phyloP scores from a whole-genome alignment of 2,797 vertebrate species.

The Fistularia tabacaria region DNA sequence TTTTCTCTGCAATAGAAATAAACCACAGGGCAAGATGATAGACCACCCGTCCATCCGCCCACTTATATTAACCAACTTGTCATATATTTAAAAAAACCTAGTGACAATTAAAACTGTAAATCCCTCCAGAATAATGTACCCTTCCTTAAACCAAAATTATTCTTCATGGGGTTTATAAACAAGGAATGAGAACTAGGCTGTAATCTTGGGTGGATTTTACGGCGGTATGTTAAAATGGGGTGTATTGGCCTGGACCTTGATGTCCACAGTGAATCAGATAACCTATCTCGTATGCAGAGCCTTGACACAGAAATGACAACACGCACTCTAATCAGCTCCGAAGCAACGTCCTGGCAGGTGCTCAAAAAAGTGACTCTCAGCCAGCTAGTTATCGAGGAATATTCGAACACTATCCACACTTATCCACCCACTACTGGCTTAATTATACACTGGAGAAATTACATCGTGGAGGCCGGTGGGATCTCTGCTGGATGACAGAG shows the following conservation, averaged over 20 bases:
- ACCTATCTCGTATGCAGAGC: slow-evolving; percentile 30
- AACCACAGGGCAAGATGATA: background rate
- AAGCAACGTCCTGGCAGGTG: slow-evolving; percentile 41
- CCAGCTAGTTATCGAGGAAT: slow-evolving; percentile 22
- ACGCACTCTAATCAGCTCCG: slow-evolving; percentile 18
- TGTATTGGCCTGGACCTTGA: slow-evolving; percentile 18
- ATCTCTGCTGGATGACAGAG: slow-evolving; percentile 27
- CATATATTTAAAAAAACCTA: no score
- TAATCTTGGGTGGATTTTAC: slow-evolving; percentile 20
- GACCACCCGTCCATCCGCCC: no score
- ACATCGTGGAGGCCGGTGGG: no score
- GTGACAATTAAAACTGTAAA: no score
- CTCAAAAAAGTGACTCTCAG: slow-evolving; percentile 50
- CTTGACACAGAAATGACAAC: no score
- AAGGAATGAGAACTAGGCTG: slow-evolving; percentile 1
- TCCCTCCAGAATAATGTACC: background rate
- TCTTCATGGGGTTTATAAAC: slow-evolving; percentile 21
- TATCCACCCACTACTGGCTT: slow-evolving; percentile 4
- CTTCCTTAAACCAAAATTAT: background rate
- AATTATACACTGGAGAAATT: background rate
- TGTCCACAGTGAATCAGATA: slow-evolving; percentile 11
- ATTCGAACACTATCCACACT: slow-evolving; percentile 17
- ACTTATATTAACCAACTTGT: no score
- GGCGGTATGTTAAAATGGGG: slow-evolving; percentile 7
- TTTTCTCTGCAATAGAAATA: background rate